Percentiles rank a stretch among this genome's conserved stretches.
phyloP scores from a whole-genome alignment of 2,888 invertebrate species.

The Melinaea marsaeus region DNA sequence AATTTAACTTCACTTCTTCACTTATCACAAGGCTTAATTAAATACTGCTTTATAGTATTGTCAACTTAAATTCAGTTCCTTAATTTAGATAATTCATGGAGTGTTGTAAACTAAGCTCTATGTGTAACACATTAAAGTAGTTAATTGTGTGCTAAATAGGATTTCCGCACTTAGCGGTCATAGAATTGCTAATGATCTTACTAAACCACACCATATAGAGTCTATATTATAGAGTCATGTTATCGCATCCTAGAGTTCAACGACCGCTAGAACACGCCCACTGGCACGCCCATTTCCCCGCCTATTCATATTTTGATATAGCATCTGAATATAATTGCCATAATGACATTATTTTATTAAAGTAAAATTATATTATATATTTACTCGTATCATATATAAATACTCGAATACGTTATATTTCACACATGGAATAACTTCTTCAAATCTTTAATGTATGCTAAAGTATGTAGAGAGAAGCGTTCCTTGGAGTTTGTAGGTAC shows the following conservation, averaged over 20 bases:
- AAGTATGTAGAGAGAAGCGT: too few species aligned
- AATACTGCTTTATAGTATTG: neutral
- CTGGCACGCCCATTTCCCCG: slow-evolving; percentile 62
- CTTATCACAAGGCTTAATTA: neutral
- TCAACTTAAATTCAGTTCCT: neutral
- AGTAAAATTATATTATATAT: too few species aligned
- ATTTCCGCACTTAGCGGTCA: slow-evolving; percentile 36
- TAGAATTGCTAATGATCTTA: slow-evolving; percentile 63
- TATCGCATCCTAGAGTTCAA: slow-evolving; percentile 46
- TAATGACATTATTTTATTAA: slow-evolving; percentile 9
- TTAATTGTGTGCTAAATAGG: slow-evolving; percentile 19
- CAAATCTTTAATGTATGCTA: too few species aligned
- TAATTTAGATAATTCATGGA: neutral
- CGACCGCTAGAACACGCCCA: slow-evolving; percentile 62
- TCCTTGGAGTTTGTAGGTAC: too few species aligned
- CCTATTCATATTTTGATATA: slow-evolving; percentile 41
- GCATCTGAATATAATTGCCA: slow-evolving; percentile 14
- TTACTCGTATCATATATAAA: too few species aligned
- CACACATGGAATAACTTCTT: too few species aligned
- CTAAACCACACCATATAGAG: slow-evolving; percentile 42
- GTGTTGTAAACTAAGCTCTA: neutral
- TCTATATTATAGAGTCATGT: slow-evolving; percentile 23
- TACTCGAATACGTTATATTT: too few species aligned
- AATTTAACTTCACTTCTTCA: neutral
- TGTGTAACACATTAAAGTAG: slow-evolving; percentile 2